Base-by-base conservation (phyloP, 2,888 invertebrate genomes). In the Phorcus lineatus region DNA sequence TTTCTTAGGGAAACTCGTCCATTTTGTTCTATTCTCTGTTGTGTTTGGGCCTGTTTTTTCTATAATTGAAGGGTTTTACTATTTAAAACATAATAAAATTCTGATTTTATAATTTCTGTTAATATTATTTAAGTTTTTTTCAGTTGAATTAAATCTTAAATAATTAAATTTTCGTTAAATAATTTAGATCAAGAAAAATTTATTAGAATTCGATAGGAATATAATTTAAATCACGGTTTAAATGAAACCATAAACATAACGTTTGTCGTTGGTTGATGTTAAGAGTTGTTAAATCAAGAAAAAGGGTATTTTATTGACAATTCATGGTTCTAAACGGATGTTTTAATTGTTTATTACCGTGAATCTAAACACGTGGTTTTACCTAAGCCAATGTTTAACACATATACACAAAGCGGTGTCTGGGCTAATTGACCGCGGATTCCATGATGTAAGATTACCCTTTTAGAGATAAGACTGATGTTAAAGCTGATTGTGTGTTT, bases 401-500 rank as follows among this genome's bases (percentile, higher is more conserved):
- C 40, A 11, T 70, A 36, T 16, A 70, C 70, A 70, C 70, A 70
- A 70, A 70, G 70, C 70, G 19, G 31, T 40, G 28, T 19, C 19
- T 19, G 11, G 11, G 36, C 36, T 40, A 70, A 70, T 36, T 70
- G 70, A 17, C 19, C 1, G 11, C 3, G 19, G 40, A 16, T 28
- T 70, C 70, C 40, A 40, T 70, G 70, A 70, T 40, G 70, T 36
- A 70, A 70, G 28, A 19, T 70, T 70, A 70, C 40, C 31, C n/a
- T 70, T 11, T 3, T 7, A 31, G 36, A 70, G 70, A 70, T 70
- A 36, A 70, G 70, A 9, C 36, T 28, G 31, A 17, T 70, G 31
- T 31, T 40, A 36, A 17, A 19, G n/a, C 36, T 28, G 70, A 36
- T 70, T 36, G 70, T 19, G 47, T 70, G 70, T 70, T 70, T 31